Base-by-base conservation (phyloP, 2,888 invertebrate species). In the Metacarcinus magister region DNA sequence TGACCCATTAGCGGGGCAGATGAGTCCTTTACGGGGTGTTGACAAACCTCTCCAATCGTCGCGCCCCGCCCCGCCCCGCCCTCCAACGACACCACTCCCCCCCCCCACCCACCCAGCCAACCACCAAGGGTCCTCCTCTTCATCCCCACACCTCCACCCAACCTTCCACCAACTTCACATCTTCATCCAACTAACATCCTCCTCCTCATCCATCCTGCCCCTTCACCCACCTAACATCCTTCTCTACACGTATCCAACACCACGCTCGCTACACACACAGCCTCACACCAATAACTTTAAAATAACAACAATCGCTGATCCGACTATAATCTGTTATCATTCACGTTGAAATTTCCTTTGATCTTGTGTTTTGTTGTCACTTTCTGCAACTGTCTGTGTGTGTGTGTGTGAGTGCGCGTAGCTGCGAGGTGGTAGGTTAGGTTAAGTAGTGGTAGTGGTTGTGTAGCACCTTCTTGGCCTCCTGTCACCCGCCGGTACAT, bases 1-100 rank as follows among this genome's bases (percentile, higher is more conserved):
- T 82, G 82, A 82, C 82, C 82, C 82, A 82, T 82, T 82, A 82
- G 82, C 13, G 32, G 32, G 82, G 82, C 82, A 82, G 32, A 82
- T 32, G 32, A 32, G 32, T 28, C 82, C 32, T 82, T 82, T 32
- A 82, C 82, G 32, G 8, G 82, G 32, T 82, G 82, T 82, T 82
- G 82, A 82, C 82, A 32, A 82, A 82, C 82, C 82, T 82, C 82
- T 82, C 82, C 82, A 82, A 82, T 32, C 32, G 28, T 32, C 82
- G 32, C 82, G 75, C 75, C 75, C 75, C 3, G 82, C 32, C 82
- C 82, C 2, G 82, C 82, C 28, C 28, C 32, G 82, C 82, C 82
- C 82, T 32, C 7, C 32, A 67, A 19, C 67, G 67, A 67, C 67
- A 67, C 67, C 67, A 19, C 23, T 23, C 19, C 19, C 67, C 19